phyloP scores from a whole-genome alignment of 2,888 invertebrate species.

The Lithophane semibrunnea region DNA sequence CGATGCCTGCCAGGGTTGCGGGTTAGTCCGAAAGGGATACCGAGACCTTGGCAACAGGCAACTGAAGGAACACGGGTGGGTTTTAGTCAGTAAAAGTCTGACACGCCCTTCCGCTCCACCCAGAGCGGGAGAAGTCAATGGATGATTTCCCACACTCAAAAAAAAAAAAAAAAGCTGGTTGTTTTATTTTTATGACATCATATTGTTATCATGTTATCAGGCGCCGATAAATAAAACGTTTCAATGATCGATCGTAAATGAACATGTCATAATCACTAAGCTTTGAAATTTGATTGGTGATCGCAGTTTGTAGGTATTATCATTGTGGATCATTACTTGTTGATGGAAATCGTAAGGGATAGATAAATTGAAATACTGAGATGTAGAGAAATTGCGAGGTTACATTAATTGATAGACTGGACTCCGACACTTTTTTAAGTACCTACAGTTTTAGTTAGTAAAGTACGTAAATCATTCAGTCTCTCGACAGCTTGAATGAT shows the following conservation, averaged over 20 bases:
- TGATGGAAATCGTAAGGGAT: background rate
- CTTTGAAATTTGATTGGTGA: constrained; percentile 16
- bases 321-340: background rate
- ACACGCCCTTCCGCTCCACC: too few relatives aligned
- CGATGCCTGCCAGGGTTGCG: too few relatives aligned
- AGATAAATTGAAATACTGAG: background rate
- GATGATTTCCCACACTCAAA: too few relatives aligned
- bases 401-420: background rate
- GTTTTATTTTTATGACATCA: constrained; percentile 41
- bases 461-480: too few relatives aligned
- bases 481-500: too few relatives aligned
- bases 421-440: background rate
- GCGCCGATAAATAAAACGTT: constrained; percentile 41
- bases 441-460: too few relatives aligned
- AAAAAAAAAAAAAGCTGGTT: too few relatives aligned
- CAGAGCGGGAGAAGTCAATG: too few relatives aligned
- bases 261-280: constrained; percentile 22
- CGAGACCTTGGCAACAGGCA: too few relatives aligned
- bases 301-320: background rate
- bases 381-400: background rate
- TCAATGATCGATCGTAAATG: constrained; percentile 44
- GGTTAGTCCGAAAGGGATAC: too few relatives aligned
- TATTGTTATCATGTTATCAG: constrained; percentile 37
- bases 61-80: too few relatives aligned
- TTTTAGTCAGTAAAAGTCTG: too few relatives aligned